Conservation (phyloP, 2,113 vertebrate genomes). For the Saimiri boliviensis region DNA sequence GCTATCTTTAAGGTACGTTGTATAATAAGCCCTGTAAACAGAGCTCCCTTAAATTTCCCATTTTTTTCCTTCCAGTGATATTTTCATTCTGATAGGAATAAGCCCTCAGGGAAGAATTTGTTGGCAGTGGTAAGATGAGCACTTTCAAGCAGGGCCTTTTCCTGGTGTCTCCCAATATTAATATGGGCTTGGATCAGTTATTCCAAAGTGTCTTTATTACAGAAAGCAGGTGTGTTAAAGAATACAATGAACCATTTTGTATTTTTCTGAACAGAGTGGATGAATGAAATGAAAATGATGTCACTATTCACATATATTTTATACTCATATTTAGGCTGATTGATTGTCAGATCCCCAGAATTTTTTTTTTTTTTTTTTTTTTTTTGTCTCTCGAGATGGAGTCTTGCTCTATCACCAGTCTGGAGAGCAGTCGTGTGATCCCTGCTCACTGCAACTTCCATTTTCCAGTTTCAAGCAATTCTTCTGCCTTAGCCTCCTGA, state of each 20-base stretch:
- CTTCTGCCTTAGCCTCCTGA: no score
- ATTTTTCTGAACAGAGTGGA: background rate
- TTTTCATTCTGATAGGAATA: background rate
- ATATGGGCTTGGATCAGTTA: background rate
- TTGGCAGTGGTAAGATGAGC: background rate
- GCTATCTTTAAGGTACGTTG: background rate
- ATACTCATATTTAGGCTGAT: background rate
- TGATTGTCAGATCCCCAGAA: background rate
- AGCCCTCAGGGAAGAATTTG: conserved; percentile 7
- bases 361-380: background rate
- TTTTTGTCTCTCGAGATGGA: background rate
- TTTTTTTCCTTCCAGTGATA: background rate
- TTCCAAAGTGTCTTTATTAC: background rate
- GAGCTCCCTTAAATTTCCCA: background rate
- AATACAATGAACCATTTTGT: background rate
- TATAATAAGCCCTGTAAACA: background rate
- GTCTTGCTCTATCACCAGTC: no score
- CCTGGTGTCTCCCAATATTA: background rate
- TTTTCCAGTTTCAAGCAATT: no score
- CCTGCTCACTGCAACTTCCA: no score
- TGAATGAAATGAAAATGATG: background rate
- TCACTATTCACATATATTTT: background rate
- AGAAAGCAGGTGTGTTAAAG: background rate
- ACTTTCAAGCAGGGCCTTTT: background rate
- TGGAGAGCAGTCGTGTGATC: no score